Evolutionary conservation across 2,113 vertebrate genomes (phyloP), one percentile per base, ranked within the genome.

Genomic region (Melanotaenia duboulayi): DNA sequence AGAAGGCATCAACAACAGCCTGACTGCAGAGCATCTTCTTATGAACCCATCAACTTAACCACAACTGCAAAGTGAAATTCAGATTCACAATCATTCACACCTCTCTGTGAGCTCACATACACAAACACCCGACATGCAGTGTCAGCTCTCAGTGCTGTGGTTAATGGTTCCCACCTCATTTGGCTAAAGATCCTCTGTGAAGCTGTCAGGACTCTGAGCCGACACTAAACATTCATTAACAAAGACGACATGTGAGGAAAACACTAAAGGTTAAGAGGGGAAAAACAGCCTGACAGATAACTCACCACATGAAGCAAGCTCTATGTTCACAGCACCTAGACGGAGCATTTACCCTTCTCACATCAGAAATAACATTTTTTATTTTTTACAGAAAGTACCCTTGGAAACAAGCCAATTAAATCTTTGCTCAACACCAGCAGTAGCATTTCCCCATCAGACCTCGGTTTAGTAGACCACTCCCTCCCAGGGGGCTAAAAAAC

Each of bases 151-250:
- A 24, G 51, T 13, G 68, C 76, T 62, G 42, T 62, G 77, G 80
- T 75, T 89, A 92, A 90, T 90, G 54, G 72, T 80, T 92, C 78
- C 84, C 92, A 92, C 91, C 90, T 92, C 89, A 51, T 69, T 92
- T 92, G 90, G 92, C 90, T 82, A 52, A 70, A 40, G 82, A 74
- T 83, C 70, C 23, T 71, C 85, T 87, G 90, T 89, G 89, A 91
- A 84, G 71, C 80, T 63, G 75, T 87, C 84, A 81, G 83, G 22
- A 46, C 66, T 54, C 65, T 77, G 86, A 68, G 78, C 76, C 83
- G 85, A 83, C 66, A 84, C 71, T n/a, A 61, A 59, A 74, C 61
- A 52, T 60, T 71, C 28, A 37, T 64, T 73, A 78, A 80, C 70
- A 84, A 52, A 79, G 69, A 8, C 50, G 54, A 72, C 52, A 72